These are phyloP conservation scores for Platycercus adscitus DNA, from an alignment of 2,113 vertebrate genomes.

Conservation along the genomic window DNA sequence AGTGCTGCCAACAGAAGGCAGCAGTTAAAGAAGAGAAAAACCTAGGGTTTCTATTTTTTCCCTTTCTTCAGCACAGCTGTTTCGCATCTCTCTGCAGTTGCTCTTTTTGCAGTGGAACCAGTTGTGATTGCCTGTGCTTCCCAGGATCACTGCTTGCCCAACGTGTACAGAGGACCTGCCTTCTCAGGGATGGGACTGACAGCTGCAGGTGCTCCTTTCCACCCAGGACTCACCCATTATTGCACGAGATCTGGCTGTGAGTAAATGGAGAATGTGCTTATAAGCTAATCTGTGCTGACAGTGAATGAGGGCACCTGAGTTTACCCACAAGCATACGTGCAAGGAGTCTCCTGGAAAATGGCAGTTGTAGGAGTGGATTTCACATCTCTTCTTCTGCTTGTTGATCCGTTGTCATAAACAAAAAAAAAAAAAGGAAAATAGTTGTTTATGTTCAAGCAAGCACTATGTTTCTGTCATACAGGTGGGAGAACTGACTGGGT, in stretches of 20 bases:
- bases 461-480: rapidly evolving
- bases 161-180: rapidly evolving
- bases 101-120: background rate
- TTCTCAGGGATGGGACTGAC: rapidly evolving
- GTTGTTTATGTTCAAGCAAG: background rate
- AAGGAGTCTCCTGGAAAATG: background rate
- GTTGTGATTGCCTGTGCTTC: too few relatives aligned
- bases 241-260: background rate
- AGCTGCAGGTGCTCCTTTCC: background rate
- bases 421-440: too few relatives aligned
- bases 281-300: background rate
- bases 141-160: background rate
- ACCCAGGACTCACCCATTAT: too few relatives aligned
- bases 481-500: background rate
- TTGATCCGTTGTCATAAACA: background rate
- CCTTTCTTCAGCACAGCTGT: background rate
- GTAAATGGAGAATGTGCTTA: rapidly evolving
- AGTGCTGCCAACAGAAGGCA: background rate
- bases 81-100: rapidly evolving
- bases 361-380: background rate
- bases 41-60: background rate
- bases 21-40: background rate
- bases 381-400: background rate
- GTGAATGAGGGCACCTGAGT: rapidly evolving
- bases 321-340: rapidly evolving